phyloP scores from a whole-genome alignment of 2,113 vertebrate genomes.

The Pantherophis guttatus region DNA sequence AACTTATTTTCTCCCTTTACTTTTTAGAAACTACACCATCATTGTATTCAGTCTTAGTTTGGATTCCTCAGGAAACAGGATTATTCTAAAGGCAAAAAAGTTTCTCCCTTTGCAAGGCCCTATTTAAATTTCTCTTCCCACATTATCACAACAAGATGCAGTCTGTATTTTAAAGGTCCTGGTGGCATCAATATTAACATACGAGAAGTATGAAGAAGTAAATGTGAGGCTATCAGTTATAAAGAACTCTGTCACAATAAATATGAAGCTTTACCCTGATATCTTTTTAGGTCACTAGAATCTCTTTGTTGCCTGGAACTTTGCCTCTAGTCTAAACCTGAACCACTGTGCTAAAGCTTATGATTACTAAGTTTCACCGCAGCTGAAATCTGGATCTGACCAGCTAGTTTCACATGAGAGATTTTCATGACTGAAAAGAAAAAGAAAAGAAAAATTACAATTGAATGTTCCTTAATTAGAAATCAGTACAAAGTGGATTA shows the following conservation, averaged over 20 bases:
- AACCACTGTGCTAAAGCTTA: conserved; percentile 49
- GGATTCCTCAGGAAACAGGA: not conserved
- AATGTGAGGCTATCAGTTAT: not conserved
- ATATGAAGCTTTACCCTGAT: conserved; percentile 19
- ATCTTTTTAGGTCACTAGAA: conserved; percentile 29
- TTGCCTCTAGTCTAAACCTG: conserved; percentile 57
- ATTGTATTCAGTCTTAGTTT: not conserved
- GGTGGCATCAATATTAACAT: not conserved
- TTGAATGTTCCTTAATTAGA: conserved; percentile 4
- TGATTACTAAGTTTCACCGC: conserved; percentile 37
- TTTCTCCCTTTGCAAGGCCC: not conserved
- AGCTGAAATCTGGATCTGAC: conserved; percentile 42
- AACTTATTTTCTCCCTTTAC: not conserved
- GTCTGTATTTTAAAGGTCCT: not conserved
- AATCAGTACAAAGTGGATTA: not conserved
- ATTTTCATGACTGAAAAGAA: conserved; percentile 29
- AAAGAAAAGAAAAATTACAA: not conserved
- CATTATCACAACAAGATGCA: not conserved
- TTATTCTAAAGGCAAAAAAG: not conserved
- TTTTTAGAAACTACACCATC: not conserved
- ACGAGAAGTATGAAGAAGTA: not conserved
- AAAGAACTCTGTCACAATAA: conserved; percentile 45
- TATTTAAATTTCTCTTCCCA: not conserved
- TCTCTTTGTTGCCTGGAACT: conserved; percentile 55
- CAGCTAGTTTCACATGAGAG: conserved; percentile 27